Percentiles rank a stretch among this genome's conserved stretches.
Evolutionary conservation across 1,140 invertebrate species (phyloP).

Genomic region (Ceratosolen fusciceps): DNA sequence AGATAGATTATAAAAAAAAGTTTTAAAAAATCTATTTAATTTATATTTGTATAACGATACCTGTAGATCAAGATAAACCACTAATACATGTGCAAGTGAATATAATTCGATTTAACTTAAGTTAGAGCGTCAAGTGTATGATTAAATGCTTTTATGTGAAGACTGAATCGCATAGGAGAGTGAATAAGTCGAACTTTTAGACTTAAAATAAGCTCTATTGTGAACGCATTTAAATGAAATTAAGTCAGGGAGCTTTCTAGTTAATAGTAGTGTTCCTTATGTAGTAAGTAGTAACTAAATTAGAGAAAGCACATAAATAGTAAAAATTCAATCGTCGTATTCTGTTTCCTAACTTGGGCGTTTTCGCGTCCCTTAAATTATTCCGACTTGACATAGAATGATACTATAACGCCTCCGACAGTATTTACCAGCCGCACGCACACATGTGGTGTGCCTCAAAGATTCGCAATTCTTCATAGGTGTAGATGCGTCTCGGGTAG

Average conservation of each 20-base stretch:
- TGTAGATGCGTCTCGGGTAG: not conserved
- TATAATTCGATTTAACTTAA: too few relatives aligned
- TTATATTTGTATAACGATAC: too few relatives aligned
- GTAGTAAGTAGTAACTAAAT: not conserved
- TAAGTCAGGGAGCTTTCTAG: not conserved
- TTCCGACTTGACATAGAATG: slow-evolving; percentile 62
- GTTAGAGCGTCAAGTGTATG: too few relatives aligned
- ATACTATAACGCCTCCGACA: slow-evolving; percentile 53
- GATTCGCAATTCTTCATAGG: not conserved
- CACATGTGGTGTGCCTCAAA: not conserved
- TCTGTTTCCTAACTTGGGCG: slow-evolving; percentile 65
- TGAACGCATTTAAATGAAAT: not conserved
- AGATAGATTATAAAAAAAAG: too few relatives aligned
- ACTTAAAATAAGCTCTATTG: too few relatives aligned
- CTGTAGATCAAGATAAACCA: too few relatives aligned
- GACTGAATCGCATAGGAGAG: too few relatives aligned
- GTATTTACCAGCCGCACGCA: not conserved
- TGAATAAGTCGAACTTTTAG: too few relatives aligned
- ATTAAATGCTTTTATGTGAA: too few relatives aligned
- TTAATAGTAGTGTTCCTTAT: not conserved
- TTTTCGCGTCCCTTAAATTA: slow-evolving; percentile 65
- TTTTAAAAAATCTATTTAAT: too few relatives aligned
- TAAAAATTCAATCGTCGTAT: slow-evolving; percentile 64
- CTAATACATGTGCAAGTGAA: too few relatives aligned
- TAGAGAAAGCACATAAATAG: slow-evolving; percentile 4